Percentiles rank a stretch among this genome's conserved stretches.
phyloP scores from a whole-genome alignment of 2,888 invertebrate genomes.

The Notocelia uddmanniana region DNA sequence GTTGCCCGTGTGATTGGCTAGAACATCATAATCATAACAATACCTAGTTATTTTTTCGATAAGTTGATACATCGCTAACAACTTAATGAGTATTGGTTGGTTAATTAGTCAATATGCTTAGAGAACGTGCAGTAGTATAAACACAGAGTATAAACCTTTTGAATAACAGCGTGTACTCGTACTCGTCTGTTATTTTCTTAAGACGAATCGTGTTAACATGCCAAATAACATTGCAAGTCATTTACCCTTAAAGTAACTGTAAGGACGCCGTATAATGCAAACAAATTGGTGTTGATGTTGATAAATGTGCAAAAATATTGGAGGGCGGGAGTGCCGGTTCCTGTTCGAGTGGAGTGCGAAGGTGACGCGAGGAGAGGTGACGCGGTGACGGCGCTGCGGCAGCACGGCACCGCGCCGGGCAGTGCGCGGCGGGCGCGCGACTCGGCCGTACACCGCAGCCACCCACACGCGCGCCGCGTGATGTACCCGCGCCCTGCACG shows the following conservation, averaged over 20 bases:
- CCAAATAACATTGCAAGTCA: slow-evolving; percentile 4
- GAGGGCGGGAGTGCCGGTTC: slow-evolving; percentile 58
- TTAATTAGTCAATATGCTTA: background rate
- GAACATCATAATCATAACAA: slow-evolving; percentile 9
- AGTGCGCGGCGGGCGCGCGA: slow-evolving; percentile 80
- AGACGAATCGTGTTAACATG: background rate
- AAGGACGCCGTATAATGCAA: slow-evolving; percentile 51
- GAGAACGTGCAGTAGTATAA: background rate
- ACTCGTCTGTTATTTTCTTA: slow-evolving; percentile 3
- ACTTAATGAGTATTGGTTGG: background rate
- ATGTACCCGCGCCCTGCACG: slow-evolving; percentile 54
- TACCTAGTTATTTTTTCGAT: slow-evolving; percentile 23
- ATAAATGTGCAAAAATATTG: slow-evolving; percentile 59
- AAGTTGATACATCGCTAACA: background rate
- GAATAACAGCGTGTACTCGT: background rate
- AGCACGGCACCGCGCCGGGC: slow-evolving; percentile 55
- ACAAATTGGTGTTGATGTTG: slow-evolving; percentile 54
- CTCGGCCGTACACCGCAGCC: slow-evolving; percentile 70
- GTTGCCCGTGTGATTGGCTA: slow-evolving; percentile 16
- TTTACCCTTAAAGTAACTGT: slow-evolving; percentile 47
- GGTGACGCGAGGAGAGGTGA: slow-evolving; percentile 56
- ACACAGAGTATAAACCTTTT: background rate
- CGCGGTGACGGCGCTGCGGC: slow-evolving; percentile 53
- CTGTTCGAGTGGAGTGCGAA: slow-evolving; percentile 55
- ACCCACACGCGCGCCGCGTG: slow-evolving; percentile 59